Conservation (phyloP, 2,888 invertebrate species). For the Autographa pulchrina region DNA sequence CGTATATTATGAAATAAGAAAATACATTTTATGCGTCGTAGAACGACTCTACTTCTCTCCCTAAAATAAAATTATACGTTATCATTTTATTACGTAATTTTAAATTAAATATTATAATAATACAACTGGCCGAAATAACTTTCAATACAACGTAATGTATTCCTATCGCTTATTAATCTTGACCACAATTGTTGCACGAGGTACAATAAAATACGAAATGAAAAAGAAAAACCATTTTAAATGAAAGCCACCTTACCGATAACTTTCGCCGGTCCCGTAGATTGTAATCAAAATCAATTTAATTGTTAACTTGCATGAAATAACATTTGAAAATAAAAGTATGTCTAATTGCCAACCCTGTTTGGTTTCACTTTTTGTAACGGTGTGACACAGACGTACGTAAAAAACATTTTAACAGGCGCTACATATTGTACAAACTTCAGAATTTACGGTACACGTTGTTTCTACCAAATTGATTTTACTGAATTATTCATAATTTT, state of each 20-base stretch:
- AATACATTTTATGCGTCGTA: no score
- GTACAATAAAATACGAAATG: slow-evolving; percentile 21
- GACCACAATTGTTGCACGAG: slow-evolving; percentile 17
- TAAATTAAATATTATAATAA: background rate
- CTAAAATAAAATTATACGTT: background rate
- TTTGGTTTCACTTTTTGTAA: slow-evolving; percentile 2
- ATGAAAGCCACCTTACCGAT: slow-evolving; percentile 13
- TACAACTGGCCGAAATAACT: background rate
- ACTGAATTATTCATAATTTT: slow-evolving; percentile 16
- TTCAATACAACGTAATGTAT: slow-evolving; percentile 15
- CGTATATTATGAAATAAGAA: no score
- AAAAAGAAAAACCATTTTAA: slow-evolving; percentile 43
- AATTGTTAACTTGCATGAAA: slow-evolving; percentile 59
- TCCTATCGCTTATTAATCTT: slow-evolving; percentile 23
- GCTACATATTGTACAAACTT: slow-evolving; percentile 30
- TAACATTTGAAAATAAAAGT: slow-evolving; percentile 35
- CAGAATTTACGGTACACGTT: slow-evolving; percentile 20
- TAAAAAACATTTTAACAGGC: slow-evolving; percentile 24
- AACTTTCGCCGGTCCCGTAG: slow-evolving; percentile 49
- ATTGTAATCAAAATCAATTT: slow-evolving; percentile 57
- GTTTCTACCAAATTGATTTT: slow-evolving; percentile 3
- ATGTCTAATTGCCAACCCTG: background rate
- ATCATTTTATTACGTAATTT: background rate
- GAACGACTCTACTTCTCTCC: no score
- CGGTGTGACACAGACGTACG: slow-evolving; percentile 19